Conservation (phyloP, 2,113 vertebrate species). For the Baryphthengus martii region DNA sequence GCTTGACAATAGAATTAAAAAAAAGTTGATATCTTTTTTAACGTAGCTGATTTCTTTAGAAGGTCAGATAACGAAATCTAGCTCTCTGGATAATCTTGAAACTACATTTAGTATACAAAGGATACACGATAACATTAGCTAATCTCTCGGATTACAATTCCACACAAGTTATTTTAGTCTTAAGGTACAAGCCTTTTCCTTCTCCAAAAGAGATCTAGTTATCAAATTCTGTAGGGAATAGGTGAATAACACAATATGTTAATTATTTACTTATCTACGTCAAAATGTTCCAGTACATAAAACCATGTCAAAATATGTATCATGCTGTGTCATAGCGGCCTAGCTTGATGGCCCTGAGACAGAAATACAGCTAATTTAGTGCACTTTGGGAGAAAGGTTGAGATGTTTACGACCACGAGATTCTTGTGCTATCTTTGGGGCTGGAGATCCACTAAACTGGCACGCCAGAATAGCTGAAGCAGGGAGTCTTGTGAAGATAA, state of each 20-base stretch:
- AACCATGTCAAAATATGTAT: not conserved
- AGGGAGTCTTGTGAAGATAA: too few relatives aligned
- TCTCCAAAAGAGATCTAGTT: not conserved
- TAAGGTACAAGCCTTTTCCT: not conserved
- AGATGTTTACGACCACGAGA: too few relatives aligned
- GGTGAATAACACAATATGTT: not conserved
- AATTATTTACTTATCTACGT: not conserved
- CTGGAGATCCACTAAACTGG: too few relatives aligned
- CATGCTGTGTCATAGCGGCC: too few relatives aligned
- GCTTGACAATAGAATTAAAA: not conserved
- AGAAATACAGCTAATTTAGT: too few relatives aligned
- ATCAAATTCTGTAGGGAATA: not conserved
- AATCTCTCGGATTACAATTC: conserved; percentile 25
- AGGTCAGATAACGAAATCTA: conserved; percentile 1
- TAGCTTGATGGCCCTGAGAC: too few relatives aligned
- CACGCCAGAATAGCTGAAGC: too few relatives aligned
- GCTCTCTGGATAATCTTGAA: conserved; percentile 39
- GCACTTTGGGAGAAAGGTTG: too few relatives aligned
- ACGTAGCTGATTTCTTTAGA: conserved; percentile 1
- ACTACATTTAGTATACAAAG: not conserved
- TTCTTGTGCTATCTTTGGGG: too few relatives aligned
- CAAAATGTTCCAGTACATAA: not conserved
- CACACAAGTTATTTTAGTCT: not conserved
- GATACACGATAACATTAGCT: not conserved
- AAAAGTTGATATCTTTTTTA: not conserved